phyloP scores from a whole-genome alignment of 2,113 vertebrate species.

The Thunnus maccoyii region DNA sequence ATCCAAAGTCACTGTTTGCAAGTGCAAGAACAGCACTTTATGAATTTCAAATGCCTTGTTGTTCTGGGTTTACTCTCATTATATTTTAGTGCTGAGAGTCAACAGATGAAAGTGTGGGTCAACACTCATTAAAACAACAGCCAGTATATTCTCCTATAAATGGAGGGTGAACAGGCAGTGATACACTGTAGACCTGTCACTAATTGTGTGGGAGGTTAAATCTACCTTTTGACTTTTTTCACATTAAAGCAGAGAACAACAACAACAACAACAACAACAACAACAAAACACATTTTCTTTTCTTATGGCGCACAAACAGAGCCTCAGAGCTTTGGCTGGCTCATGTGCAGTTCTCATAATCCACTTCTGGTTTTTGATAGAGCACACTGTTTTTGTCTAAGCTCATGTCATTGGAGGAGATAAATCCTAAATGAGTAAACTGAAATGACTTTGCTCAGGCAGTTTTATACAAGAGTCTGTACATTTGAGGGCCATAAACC shows the following conservation, averaged over 20 bases:
- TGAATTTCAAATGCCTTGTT: constrained; percentile 65
- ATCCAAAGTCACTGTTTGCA: constrained; percentile 55
- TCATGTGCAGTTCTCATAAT: constrained; percentile 59
- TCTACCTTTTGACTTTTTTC: constrained; percentile 34
- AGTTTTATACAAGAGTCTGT: constrained; percentile 59
- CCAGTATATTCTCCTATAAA: neutral
- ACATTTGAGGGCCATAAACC: constrained; percentile 59
- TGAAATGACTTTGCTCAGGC: constrained; percentile 62
- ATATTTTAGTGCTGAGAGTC: constrained; percentile 46
- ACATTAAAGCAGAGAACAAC: neutral
- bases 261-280: neutral
- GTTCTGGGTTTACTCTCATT: constrained; percentile 45
- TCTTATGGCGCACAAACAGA: constrained; percentile 24
- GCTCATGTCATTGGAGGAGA: constrained; percentile 47
- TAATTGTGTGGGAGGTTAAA: constrained; percentile 42
- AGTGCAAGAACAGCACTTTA: constrained; percentile 27
- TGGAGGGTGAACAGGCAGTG: neutral
- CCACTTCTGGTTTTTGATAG: constrained; percentile 53
- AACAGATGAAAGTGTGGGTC: constrained; percentile 56
- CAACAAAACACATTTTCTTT: constrained; percentile 27
- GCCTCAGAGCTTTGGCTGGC: constrained; percentile 52
- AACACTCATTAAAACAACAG: constrained; percentile 52
- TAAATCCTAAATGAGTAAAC: constrained; percentile 76
- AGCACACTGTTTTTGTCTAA: constrained; percentile 66
- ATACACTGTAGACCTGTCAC: constrained; percentile 20